Evolutionary conservation across 2,113 vertebrate genomes (phyloP).

Genomic region (Scytalopus superciliaris): DNA sequence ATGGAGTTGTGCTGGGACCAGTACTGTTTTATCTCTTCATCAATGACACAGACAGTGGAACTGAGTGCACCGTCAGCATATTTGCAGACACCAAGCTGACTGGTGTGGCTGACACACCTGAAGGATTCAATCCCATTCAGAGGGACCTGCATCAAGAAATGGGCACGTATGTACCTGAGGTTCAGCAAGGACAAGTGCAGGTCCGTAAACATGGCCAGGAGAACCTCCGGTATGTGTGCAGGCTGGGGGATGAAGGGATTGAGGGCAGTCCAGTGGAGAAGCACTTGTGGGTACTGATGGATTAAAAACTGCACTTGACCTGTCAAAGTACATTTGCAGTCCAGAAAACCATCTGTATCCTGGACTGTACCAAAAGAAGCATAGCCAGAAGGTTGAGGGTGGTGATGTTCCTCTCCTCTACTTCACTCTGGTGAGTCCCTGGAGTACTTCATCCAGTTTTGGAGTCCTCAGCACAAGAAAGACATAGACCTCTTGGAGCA

Average conservation of each 20-base stretch:
- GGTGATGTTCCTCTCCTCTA: background rate
- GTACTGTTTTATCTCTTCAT: background rate
- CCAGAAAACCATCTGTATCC: background rate
- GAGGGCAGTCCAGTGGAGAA: background rate
- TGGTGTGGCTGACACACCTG: background rate
- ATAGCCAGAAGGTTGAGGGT: background rate
- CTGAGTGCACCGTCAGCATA: rapidly evolving
- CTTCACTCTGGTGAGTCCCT: background rate
- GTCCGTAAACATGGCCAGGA: rapidly evolving
- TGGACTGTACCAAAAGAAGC: background rate
- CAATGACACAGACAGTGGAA: background rate
- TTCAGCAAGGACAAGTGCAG: too few relatives aligned
- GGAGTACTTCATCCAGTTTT: background rate
- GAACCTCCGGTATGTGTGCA: background rate
- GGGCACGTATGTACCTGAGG: background rate
- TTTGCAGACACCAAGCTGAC: background rate
- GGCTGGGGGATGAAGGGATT: background rate
- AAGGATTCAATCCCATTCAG: background rate
- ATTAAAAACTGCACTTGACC: background rate
- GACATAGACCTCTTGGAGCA: background rate
- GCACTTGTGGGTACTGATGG: background rate
- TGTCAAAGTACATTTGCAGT: background rate
- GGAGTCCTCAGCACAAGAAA: background rate
- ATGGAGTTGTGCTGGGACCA: rapidly evolving
- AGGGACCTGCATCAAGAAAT: background rate